Percentiles rank a stretch among this genome's conserved stretches.
These are phyloP conservation scores for Blastobasis adustella DNA, from an alignment of 2,888 invertebrate genomes.

Conservation along the genomic window DNA sequence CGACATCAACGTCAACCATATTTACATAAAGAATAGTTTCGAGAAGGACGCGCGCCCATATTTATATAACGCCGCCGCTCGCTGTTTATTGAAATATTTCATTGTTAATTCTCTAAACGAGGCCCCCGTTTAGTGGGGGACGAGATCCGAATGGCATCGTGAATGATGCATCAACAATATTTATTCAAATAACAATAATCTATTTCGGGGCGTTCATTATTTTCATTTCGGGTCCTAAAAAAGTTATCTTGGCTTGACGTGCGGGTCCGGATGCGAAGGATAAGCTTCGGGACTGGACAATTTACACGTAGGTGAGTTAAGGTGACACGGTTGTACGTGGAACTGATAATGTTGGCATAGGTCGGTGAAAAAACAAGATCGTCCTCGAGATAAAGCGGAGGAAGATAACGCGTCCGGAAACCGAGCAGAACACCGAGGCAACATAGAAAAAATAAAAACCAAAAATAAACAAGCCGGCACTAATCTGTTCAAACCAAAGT, in stretches of 20 bases:
- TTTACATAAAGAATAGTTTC: constrained; percentile 69
- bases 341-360: constrained; percentile 57
- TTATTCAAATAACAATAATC: constrained; percentile 66
- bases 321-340: constrained; percentile 23
- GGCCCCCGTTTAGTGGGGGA: constrained; percentile 47
- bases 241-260: constrained; percentile 29
- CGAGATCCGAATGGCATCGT: constrained; percentile 44
- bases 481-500: too few species aligned
- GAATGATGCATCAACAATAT: constrained; percentile 59
- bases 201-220: constrained; percentile 34
- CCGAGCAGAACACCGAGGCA: constrained; percentile 14
- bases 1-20: constrained; percentile 59
- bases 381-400: constrained; percentile 41
- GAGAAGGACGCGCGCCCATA: constrained; percentile 57
- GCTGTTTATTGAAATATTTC: constrained; percentile 70
- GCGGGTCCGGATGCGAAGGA: constrained; percentile 45
- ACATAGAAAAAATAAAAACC: not conserved
- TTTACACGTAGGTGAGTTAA: constrained; percentile 52
- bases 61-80: constrained; percentile 58
- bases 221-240: constrained; percentile 31
- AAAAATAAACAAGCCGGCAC: constrained; percentile 3
- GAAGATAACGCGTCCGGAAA: constrained; percentile 41
- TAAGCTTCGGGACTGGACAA: constrained; percentile 43
- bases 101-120: constrained; percentile 66
- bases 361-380: constrained; percentile 47